These are phyloP conservation scores for Esox niger DNA, from an alignment of 2,113 vertebrate species.

Conservation along the genomic window DNA sequence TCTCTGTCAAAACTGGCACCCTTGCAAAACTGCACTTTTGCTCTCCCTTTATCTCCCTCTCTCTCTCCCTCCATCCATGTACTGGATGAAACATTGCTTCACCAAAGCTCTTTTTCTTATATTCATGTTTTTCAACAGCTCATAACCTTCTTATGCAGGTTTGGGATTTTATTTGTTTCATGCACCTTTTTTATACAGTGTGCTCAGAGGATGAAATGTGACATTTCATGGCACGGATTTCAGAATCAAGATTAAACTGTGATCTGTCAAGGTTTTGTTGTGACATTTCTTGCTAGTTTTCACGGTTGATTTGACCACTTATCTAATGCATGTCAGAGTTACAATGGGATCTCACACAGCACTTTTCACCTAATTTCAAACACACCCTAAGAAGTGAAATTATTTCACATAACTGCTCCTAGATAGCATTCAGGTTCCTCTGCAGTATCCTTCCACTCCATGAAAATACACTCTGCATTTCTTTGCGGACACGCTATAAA, in stretches of 20 bases:
- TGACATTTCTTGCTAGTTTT: neutral
- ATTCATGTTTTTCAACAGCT: neutral
- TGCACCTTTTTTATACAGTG: neutral
- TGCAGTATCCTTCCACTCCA: neutral
- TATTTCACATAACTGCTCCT: too few species aligned
- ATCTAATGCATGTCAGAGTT: too few species aligned
- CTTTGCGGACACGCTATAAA: neutral
- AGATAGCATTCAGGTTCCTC: neutral
- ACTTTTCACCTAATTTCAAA: too few species aligned
- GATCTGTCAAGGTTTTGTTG: neutral
- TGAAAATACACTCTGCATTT: neutral
- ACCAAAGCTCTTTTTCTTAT: neutral
- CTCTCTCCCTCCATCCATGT: too few species aligned
- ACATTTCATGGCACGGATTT: neutral
- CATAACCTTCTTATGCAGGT: neutral
- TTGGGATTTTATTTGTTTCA: neutral
- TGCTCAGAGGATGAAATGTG: neutral
- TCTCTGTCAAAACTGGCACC: neutral
- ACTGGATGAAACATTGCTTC: neutral
- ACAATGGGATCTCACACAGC: too few species aligned
- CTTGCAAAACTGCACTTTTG: neutral
- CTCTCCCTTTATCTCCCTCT: too few species aligned
- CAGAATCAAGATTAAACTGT: neutral
- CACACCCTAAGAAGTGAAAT: too few species aligned
- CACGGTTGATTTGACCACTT: too few species aligned